Evolutionary conservation across 1,140 invertebrate species (phyloP), one percentile per base, ranked within the genome.

Genomic region (Wasmannia auropunctata): DNA sequence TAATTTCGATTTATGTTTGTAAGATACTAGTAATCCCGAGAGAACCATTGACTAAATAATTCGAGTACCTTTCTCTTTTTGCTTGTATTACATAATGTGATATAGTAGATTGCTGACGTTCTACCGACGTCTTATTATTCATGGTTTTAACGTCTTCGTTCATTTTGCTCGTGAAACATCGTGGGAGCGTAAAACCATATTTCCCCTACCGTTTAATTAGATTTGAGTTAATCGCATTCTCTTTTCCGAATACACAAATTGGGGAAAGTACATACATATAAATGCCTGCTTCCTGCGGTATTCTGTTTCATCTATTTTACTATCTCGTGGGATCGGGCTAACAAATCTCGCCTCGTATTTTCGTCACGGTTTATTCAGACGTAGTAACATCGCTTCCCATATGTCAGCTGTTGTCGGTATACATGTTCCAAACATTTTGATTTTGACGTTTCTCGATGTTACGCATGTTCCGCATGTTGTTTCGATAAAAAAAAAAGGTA

Each of bases 281-380:
- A 34, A 76, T 40, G 37, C 10, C 2, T 16, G 22, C 28, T 58
- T 58, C 16, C 25, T 22, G 40, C 37, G 37, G 25, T 43, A 34
- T 31, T 60, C 54, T 2, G 25, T 46, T n/a, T 51, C 37, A 56
- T 77, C 56, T 31, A n/a, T 76, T 77, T 77, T 77, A 31, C 56
- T 62, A 28, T 22, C 54, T 77, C 22, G 56, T 4, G 56, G 16
- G 31, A 40, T 56, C 28, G 49, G 16, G 28, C 34, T 75, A 62
- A 77, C 74, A 77, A 31, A 77, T 77, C 54, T 77, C 74, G 14
- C 28, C 31, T 58, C 54, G 40, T 77, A 62, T 77, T 77, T 77
- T 77, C 40, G 54, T 62, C 74, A 43, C 58, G 10, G 56, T 34
- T 62, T 62, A 77, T 77, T 46, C 74, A 62, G 54, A 62, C 40